Conservation (phyloP, 2,888 invertebrate species). For the Allacma fusca region DNA sequence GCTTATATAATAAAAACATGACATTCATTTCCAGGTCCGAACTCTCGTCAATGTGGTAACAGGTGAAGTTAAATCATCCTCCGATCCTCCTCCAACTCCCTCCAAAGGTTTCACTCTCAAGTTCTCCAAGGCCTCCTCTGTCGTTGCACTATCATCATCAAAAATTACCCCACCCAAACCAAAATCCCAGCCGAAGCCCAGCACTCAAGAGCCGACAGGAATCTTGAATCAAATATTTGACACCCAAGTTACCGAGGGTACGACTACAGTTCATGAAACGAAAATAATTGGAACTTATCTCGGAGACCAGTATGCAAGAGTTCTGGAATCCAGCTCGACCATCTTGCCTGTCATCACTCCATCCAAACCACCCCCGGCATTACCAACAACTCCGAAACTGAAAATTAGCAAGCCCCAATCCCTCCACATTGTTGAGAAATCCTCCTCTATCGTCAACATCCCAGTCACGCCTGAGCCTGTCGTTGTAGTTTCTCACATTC, state of each 20-base stretch:
- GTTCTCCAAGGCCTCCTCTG: slow-evolving; percentile 50
- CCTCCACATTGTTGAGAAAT: slow-evolving; percentile 37
- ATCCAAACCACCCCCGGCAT: slow-evolving; percentile 40
- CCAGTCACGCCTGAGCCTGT: slow-evolving; percentile 30
- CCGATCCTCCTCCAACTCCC: slow-evolving; percentile 47
- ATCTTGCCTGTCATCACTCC: slow-evolving; percentile 59
- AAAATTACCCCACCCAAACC: slow-evolving; percentile 48
- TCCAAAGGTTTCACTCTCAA: slow-evolving; percentile 59
- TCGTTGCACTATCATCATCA: slow-evolving; percentile 46
- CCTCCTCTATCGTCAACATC: slow-evolving; percentile 15
- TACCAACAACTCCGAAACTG: background rate
- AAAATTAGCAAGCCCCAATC: slow-evolving; percentile 33
- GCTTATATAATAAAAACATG: background rate
- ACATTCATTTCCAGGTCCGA: slow-evolving; percentile 42
- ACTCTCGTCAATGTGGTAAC: slow-evolving; percentile 55
- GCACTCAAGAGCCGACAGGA: slow-evolving; percentile 71
- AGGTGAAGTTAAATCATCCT: slow-evolving; percentile 23
- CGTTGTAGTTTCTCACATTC: slow-evolving; percentile 11
- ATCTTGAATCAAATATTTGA: slow-evolving; percentile 85
- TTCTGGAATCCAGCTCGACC: slow-evolving; percentile 82
- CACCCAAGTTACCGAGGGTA: slow-evolving; percentile 81
- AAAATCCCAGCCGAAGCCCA: slow-evolving; percentile 28
- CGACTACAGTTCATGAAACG: slow-evolving; percentile 85
- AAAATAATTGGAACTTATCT: slow-evolving; percentile 89
- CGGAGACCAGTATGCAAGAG: slow-evolving; percentile 87